phyloP scores from a whole-genome alignment of 2,113 vertebrate species.

The Ahaetulla prasina region DNA sequence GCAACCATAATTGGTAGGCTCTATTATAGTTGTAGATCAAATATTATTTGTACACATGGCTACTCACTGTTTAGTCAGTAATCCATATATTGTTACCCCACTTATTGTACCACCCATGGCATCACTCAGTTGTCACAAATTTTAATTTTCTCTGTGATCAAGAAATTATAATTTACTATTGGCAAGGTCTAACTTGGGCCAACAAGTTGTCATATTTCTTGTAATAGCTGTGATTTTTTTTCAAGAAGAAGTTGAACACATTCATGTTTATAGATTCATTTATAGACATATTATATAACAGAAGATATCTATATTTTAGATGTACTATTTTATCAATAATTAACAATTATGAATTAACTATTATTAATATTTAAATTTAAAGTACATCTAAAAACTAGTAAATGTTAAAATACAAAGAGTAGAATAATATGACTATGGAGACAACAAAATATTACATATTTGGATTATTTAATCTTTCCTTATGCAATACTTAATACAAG shows the following conservation, averaged over 20 bases:
- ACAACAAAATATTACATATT: background rate
- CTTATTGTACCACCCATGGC: background rate
- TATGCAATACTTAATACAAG: background rate
- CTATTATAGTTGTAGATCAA: background rate
- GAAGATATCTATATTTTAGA: background rate
- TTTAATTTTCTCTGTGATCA: background rate
- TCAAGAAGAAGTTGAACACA: background rate
- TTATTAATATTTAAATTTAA: background rate
- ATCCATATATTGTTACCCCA: background rate
- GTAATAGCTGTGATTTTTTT: background rate
- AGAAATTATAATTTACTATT: background rate
- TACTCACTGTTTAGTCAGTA: background rate
- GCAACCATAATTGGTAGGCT: background rate
- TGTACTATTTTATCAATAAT: background rate
- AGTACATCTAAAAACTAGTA: background rate
- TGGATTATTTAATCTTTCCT: background rate
- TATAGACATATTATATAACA: background rate
- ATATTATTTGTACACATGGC: background rate
- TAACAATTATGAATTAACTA: background rate
- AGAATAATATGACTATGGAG: background rate
- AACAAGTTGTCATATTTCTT: background rate
- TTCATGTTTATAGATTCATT: background rate
- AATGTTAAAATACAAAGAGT: background rate
- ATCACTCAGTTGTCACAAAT: background rate
- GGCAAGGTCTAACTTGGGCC: background rate